Conservation (phyloP, 2,888 invertebrate species). For the Protodeltote pygarga region DNA sequence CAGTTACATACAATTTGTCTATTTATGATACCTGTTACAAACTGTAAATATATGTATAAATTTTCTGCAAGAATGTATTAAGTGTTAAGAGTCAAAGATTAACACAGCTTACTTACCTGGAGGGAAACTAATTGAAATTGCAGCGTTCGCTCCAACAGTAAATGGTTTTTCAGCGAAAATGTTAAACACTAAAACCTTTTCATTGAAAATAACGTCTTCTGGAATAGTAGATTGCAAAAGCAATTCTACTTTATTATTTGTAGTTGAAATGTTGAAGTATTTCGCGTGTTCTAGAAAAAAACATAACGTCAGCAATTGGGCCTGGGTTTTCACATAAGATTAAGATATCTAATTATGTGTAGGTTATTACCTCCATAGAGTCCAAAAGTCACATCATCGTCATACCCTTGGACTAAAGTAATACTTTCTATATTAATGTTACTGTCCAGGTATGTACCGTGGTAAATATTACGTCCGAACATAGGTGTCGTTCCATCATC, state of each 20-base stretch:
- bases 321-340: not conserved
- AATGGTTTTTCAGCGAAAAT: slow-evolving; percentile 65
- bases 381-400: slow-evolving; percentile 58
- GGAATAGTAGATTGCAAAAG: slow-evolving; percentile 57
- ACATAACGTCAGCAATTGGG: not conserved
- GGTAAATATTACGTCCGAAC: slow-evolving; percentile 65
- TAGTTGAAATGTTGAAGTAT: slow-evolving; percentile 57
- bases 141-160: slow-evolving; percentile 66
- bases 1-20: too few relatives aligned
- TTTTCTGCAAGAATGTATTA: too few relatives aligned
- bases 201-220: slow-evolving; percentile 65
- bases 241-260: slow-evolving; percentile 51
- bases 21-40: too few relatives aligned
- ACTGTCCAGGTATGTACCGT: slow-evolving; percentile 54
- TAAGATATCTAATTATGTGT: not conserved
- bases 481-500: slow-evolving; percentile 67
- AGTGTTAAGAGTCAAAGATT: too few relatives aligned
- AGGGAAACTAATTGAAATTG: slow-evolving; percentile 60
- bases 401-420: slow-evolving; percentile 66
- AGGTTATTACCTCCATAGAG: slow-evolving; percentile 70
- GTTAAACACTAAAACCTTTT: slow-evolving; percentile 68
- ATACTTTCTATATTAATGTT: slow-evolving; percentile 58
- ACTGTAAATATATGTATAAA: too few relatives aligned
- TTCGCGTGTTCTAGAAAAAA: slow-evolving; percentile 62
- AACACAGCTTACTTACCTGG: slow-evolving; percentile 59